Evolutionary conservation across 2,888 invertebrate species (phyloP).

Genomic region (Andricus quercusramuli): DNA sequence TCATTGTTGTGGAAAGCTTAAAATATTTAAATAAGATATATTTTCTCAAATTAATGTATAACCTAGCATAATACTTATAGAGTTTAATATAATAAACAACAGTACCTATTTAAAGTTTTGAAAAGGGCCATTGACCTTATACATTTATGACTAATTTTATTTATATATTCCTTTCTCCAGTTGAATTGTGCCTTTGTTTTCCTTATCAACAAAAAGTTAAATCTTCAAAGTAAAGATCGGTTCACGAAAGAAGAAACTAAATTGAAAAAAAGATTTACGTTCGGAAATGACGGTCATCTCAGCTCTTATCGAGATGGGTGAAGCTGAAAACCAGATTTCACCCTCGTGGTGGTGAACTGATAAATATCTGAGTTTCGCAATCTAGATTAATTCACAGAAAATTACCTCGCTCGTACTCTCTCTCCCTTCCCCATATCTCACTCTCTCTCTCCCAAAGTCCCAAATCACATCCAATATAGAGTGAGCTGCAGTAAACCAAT

Average conservation of each 20-base stretch:
- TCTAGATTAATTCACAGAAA: background rate
- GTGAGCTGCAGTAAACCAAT: background rate
- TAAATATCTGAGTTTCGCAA: constrained; percentile 12
- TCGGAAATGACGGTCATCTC: background rate
- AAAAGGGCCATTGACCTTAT: too few species aligned
- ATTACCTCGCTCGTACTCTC: background rate
- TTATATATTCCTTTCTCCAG: too few species aligned
- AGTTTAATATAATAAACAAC: too few species aligned
- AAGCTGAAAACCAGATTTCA: background rate
- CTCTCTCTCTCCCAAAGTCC: background rate
- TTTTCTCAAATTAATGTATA: too few species aligned
- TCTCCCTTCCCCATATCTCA: background rate
- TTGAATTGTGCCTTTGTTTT: too few species aligned
- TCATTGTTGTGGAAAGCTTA: too few species aligned
- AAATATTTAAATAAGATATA: too few species aligned
- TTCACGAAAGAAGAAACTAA: background rate
- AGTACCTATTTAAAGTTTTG: too few species aligned
- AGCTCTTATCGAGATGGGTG: background rate
- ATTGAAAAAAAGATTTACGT: constrained; percentile 26
- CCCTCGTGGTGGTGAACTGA: background rate
- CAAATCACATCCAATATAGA: background rate
- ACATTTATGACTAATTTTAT: too few species aligned
- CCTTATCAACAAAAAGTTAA: too few species aligned
- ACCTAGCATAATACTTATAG: too few species aligned
- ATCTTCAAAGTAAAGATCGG: background rate